Evolutionary conservation across 2,888 invertebrate species (phyloP), one percentile per base, ranked within the genome.

Genomic region (Dinocampus coccinellae): DNA sequence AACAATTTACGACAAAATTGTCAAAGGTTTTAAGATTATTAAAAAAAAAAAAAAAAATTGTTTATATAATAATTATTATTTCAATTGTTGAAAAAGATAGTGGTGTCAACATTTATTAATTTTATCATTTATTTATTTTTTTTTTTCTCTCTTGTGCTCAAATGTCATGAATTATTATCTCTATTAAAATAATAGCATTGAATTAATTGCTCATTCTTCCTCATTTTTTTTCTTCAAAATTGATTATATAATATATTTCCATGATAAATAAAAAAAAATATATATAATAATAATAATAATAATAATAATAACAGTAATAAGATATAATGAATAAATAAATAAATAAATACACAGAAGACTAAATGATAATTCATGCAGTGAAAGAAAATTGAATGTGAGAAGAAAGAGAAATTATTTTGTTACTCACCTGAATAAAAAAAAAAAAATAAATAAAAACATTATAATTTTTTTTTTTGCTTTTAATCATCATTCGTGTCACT

Each of bases 1-100:
- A 42, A 70, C 73, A 13, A 58, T 77, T 69, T 62, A 74, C 52
- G 72, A 75, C 69, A 73, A 77, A 66, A 69, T 80, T 36, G 61
- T 67, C 26, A 69, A 67, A 29, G 78, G 78, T 29, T 29, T 29
- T 4, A n/a, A n/a, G n/a, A n/a, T n/a, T n/a, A 69, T 73, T 76
- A 36, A 77, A 77, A 61, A 68, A 73, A 52, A 71, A 75, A 53
- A 62, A 66, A 47, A 75, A 76, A 69, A 68, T 68, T 47, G 6
- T 16, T 47, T 2, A 16, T 68, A 73, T 20, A 68, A 67, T 64
- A 24, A 34, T 53, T 55, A 55, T 22, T 65, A 53, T 20, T 20
- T 20, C 29, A 53, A 65, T 16, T 47, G 20, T 16, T 3, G 3
- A n/a, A n/a, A n/a, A n/a, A n/a, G n/a, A n/a, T n/a, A n/a, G n/a